Evolutionary conservation across 2,113 vertebrate species (phyloP), one percentile per base, ranked within the genome.

Genomic region (Andinoacara biseriatus): DNA sequence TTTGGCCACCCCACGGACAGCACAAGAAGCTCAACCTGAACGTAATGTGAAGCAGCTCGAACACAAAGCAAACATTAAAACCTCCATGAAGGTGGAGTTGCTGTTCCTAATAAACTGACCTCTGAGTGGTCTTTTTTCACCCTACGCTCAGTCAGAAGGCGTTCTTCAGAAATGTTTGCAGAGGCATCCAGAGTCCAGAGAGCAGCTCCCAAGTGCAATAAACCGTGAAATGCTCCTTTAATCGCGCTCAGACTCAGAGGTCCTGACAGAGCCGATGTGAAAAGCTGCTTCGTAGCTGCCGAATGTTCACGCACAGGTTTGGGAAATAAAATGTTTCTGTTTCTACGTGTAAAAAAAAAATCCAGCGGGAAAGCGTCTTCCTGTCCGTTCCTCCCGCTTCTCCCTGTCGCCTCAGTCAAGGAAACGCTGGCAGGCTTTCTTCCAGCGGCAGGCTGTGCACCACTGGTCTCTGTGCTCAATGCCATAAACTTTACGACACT

Each of bases 401-500:
- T 26, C 49, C 43, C 15, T 3, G 1, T 72, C 3, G 10, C 67
- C 46, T 72, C 93, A 97, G 96, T 97, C 96, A 17, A 95, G 93
- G 92, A 97, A 97, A 26, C 97, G 95, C 72, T 97, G 97, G 86
- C 97, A 97, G 84, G 97, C 97, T 54, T 97, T 97, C 93, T 97
- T 97, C 97, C 97, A 97, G 89, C 96, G 96, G 85, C 97, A 97
- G 11, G 97, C 96, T 0, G 96, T 97, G 91, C 97, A 97, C 97
- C 97, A 97, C 93, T 96, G 96, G 69, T 97, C 96, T 77, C 96
- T 87, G 92, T 97, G 96, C 89, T 97, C 97, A 10, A 97, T 96
- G 80, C 97, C 97, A 1, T 97, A 97, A 1, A 97, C 95, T 67
- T 98, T 99, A 2, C 97, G 96, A 90, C 97, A 99, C 86, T 98